phyloP scores from a whole-genome alignment of 2,797 vertebrate genomes.

The Pangasius sanitwongsei region DNA sequence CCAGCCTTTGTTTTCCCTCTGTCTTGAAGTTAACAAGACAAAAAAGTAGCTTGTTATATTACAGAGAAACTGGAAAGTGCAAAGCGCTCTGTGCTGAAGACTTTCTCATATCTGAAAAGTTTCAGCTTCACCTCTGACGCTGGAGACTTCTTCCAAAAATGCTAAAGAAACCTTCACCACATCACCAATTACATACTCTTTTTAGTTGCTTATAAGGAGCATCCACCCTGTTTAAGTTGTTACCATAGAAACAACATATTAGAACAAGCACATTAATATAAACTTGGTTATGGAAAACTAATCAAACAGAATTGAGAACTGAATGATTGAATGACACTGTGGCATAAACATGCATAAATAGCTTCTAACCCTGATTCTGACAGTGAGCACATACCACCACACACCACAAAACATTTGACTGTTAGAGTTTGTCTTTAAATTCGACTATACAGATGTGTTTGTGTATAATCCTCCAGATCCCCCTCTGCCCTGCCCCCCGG shows the following conservation, averaged over 20 bases:
- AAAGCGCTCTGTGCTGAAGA: not conserved
- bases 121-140: not conserved
- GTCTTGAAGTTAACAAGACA: not conserved
- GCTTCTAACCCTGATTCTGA: not conserved
- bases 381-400: not conserved
- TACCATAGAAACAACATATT: not conserved
- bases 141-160: not conserved
- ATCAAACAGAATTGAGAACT: not conserved
- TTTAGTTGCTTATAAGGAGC: not conserved
- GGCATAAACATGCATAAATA: not conserved
- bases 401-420: not conserved
- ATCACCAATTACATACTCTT: not conserved
- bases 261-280: not conserved
- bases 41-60: not conserved
- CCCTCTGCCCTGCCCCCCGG: constrained; percentile 56
- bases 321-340: not conserved
- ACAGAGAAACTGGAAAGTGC: not conserved
- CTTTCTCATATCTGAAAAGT: not conserved
- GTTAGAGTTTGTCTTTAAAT: not conserved
- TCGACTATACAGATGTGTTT: not conserved
- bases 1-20: not conserved
- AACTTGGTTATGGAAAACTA: not conserved
- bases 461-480: constrained; percentile 14
- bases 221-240: not conserved
- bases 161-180: not conserved